Conservation (phyloP, 2,888 invertebrate species). For the Agriotes lineatus region DNA sequence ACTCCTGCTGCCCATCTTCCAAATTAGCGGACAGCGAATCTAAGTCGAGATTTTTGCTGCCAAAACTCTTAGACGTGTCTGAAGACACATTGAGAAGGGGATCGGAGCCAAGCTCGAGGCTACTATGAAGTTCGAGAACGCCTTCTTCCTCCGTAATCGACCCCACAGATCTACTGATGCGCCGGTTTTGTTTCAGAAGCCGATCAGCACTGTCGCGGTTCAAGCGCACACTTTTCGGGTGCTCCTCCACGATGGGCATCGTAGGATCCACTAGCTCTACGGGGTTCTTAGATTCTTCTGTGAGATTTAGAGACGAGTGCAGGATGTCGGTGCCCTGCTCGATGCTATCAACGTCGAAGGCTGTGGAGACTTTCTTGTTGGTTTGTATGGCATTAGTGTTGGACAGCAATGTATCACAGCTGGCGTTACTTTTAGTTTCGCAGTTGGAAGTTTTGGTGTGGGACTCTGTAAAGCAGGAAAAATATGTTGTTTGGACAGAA, state of each 20-base stretch:
- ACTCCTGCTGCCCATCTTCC: slow-evolving; percentile 52
- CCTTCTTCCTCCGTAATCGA: slow-evolving; percentile 55
- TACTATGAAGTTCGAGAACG: slow-evolving; percentile 41
- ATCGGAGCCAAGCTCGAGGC: slow-evolving; percentile 56
- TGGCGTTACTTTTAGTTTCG: neutral
- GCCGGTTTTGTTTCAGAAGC: slow-evolving; percentile 44
- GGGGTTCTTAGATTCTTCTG: neutral
- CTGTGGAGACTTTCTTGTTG: neutral
- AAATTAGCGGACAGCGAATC: slow-evolving; percentile 31
- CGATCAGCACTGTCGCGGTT: slow-evolving; percentile 1
- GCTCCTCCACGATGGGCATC: slow-evolving; percentile 16
- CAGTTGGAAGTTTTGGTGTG: neutral
- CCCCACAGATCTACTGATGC: slow-evolving; percentile 58
- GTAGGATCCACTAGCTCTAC: slow-evolving; percentile 9
- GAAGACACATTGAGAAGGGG: slow-evolving; percentile 51
- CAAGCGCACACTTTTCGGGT: slow-evolving; percentile 8
- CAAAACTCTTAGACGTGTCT: slow-evolving; percentile 34
- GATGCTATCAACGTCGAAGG: slow-evolving; percentile 38
- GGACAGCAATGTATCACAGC: neutral
- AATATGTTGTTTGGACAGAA: too few relatives aligned
- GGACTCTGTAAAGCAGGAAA: neutral
- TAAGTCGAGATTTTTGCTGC: neutral
- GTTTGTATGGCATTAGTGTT: neutral
- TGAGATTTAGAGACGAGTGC: slow-evolving; percentile 49
- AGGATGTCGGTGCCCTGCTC: slow-evolving; percentile 63